These are phyloP conservation scores for Xenopus laevis DNA, from an alignment of 2,113 vertebrate genomes.

Conservation along the genomic window DNA sequence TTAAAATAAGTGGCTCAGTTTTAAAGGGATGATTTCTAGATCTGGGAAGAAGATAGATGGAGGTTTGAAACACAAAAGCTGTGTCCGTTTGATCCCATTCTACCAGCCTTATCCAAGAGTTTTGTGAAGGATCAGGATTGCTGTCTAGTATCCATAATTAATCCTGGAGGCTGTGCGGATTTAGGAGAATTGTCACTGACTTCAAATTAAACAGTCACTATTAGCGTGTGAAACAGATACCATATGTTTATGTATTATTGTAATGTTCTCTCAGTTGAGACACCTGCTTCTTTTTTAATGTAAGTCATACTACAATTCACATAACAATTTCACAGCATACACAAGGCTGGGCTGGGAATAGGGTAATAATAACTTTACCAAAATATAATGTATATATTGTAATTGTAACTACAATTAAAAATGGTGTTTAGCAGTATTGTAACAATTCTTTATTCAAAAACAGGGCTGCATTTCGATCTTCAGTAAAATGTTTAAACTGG, in stretches of 20 bases:
- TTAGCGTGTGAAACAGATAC: slow-evolving; percentile 66
- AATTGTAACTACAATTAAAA: too few species aligned
- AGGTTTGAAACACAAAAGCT: slow-evolving; percentile 52
- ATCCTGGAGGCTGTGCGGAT: slow-evolving; percentile 68
- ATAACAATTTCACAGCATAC: too few species aligned
- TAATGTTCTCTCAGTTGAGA: slow-evolving; percentile 45
- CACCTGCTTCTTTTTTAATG: slow-evolving; percentile 51
- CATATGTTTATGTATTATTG: slow-evolving; percentile 63
- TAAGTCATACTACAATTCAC: slow-evolving; percentile 54
- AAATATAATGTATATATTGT: too few species aligned
- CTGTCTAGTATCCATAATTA: slow-evolving; percentile 71
- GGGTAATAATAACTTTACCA: too few species aligned
- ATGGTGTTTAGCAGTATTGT: too few species aligned
- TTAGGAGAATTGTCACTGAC: slow-evolving; percentile 67
- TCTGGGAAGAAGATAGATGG: slow-evolving; percentile 32
- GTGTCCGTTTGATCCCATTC: slow-evolving; percentile 57
- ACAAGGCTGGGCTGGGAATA: too few species aligned
- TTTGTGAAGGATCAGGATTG: slow-evolving; percentile 64
- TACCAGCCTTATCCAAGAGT: slow-evolving; percentile 63
- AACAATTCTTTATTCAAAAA: too few species aligned
- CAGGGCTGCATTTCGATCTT: too few species aligned
- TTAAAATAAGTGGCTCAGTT: slow-evolving; percentile 39
- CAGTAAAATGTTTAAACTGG: too few species aligned
- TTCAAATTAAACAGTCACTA: slow-evolving; percentile 73
- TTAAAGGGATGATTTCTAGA: slow-evolving; percentile 36